Conservation (phyloP, 2,888 invertebrate genomes). For the Apotomis turbidana region DNA sequence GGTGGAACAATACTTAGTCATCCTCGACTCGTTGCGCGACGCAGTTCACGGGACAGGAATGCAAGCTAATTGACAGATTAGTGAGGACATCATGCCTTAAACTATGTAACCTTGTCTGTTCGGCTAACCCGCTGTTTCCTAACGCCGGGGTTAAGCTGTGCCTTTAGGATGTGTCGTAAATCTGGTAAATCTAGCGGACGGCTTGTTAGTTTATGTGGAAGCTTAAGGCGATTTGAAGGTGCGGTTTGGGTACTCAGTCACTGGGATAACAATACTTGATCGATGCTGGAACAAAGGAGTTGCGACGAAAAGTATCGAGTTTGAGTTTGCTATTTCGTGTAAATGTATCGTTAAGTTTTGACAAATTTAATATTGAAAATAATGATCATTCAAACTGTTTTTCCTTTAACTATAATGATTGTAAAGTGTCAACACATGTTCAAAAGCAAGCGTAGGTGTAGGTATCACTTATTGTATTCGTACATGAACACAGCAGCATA, state of each 20-base stretch:
- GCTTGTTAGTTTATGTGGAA: conserved; percentile 27
- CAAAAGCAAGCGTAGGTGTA: too few relatives aligned
- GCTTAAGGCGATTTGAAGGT: conserved; percentile 28
- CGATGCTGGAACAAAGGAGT: too few relatives aligned
- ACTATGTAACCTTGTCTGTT: conserved; percentile 51
- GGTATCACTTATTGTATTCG: too few relatives aligned
- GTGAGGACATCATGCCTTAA: conserved; percentile 61
- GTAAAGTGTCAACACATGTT: too few relatives aligned
- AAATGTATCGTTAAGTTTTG: too few relatives aligned
- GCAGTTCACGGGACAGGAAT: conserved; percentile 77
- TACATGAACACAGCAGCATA: too few relatives aligned
- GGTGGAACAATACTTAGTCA: conserved; percentile 59
- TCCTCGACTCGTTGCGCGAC: conserved; percentile 51
- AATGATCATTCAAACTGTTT: too few relatives aligned
- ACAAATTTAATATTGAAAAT: too few relatives aligned
- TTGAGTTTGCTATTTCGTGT: too few relatives aligned
- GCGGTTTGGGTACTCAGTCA: conserved; percentile 2
- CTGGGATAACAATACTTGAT: too few relatives aligned
- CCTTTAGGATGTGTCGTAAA: conserved; percentile 26
- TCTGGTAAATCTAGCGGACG: conserved; percentile 24
- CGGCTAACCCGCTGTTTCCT: conserved; percentile 27
- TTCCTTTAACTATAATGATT: too few relatives aligned
- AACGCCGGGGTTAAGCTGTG: conserved; percentile 30
- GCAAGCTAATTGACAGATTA: conserved; percentile 76
- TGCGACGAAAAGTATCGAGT: too few relatives aligned